These are phyloP conservation scores for Blastomussa wellsi DNA, from an alignment of 92 coral and sea anemone genomes.

Conservation along the genomic window DNA sequence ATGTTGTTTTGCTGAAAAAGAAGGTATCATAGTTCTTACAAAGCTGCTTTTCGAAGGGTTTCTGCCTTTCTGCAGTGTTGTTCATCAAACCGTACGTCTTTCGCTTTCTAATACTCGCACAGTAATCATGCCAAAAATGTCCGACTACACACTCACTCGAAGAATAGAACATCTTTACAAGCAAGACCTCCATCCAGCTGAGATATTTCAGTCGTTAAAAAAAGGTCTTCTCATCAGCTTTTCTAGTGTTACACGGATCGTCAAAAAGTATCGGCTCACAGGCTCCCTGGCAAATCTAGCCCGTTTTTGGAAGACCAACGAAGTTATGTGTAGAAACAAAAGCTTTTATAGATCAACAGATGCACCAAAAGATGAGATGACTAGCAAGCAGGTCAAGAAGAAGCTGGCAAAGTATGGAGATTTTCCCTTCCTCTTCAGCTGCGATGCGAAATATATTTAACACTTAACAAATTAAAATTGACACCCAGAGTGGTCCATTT, in stretches of 20 bases:
- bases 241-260: constrained; percentile 1
- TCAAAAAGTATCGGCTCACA: constrained; percentile 4
- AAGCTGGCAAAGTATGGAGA: constrained; percentile 6
- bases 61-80: not conserved
- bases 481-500: too few relatives aligned
- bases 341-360: constrained; percentile 39
- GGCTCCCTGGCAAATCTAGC: constrained; percentile 19
- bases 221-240: constrained; percentile 12
- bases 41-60: too few relatives aligned
- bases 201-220: not conserved
- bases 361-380: not conserved
- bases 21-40: too few relatives aligned
- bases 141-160: constrained; percentile 7
- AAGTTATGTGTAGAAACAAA: constrained; percentile 26
- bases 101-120: not conserved
- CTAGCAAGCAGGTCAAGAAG: constrained; percentile 7
- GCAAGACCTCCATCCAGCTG: constrained; percentile 24
- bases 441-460: too few relatives aligned
- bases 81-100: not conserved
- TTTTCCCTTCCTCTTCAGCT: too few relatives aligned
- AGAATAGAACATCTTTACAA: constrained; percentile 16
- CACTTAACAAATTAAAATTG: too few relatives aligned
- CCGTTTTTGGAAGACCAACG: constrained; percentile 21
- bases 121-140: constrained; percentile 18
- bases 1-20: too few relatives aligned